Conservation (phyloP, 1,140 invertebrate species). For the Uloborus diversus region DNA sequence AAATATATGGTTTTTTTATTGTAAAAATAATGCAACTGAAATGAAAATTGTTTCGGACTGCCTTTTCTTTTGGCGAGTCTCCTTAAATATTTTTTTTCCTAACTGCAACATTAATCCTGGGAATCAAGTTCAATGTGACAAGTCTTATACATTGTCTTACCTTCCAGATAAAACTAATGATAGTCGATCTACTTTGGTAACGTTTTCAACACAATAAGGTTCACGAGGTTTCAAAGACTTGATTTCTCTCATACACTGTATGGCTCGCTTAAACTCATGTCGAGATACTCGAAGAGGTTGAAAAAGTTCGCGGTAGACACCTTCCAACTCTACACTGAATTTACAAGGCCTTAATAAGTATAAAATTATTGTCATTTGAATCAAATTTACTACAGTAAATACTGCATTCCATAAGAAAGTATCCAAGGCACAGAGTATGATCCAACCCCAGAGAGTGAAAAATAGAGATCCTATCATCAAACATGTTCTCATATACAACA, state of each 20-base stretch:
- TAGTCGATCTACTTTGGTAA: constrained; percentile 86
- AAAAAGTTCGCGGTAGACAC: constrained; percentile 85
- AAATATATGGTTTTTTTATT: no score
- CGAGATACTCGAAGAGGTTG: constrained; percentile 81
- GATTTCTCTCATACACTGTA: constrained; percentile 83
- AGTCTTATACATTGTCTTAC: no score
- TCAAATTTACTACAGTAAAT: constrained; percentile 82
- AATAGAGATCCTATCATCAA: constrained; percentile 81
- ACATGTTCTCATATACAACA: constrained; percentile 79
- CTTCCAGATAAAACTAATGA: constrained; percentile 87
- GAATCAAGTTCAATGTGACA: no score
- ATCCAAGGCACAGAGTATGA: constrained; percentile 83
- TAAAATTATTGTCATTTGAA: constrained; percentile 81
- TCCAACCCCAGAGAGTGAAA: constrained; percentile 82
- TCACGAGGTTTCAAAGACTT: constrained; percentile 82
- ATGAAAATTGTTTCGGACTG: no score
- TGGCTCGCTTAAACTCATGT: constrained; percentile 81
- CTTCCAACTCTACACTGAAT: constrained; percentile 84
- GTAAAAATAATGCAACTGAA: no score
- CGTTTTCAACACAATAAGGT: constrained; percentile 87
- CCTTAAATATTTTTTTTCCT: no score
- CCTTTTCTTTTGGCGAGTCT: no score
- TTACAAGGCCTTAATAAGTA: constrained; percentile 83
- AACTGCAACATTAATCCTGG: no score
- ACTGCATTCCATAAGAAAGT: constrained; percentile 86